Evolutionary conservation across 2,888 invertebrate genomes (phyloP), one percentile per base, ranked within the genome.

Genomic region (Lomographa bimaculata): DNA sequence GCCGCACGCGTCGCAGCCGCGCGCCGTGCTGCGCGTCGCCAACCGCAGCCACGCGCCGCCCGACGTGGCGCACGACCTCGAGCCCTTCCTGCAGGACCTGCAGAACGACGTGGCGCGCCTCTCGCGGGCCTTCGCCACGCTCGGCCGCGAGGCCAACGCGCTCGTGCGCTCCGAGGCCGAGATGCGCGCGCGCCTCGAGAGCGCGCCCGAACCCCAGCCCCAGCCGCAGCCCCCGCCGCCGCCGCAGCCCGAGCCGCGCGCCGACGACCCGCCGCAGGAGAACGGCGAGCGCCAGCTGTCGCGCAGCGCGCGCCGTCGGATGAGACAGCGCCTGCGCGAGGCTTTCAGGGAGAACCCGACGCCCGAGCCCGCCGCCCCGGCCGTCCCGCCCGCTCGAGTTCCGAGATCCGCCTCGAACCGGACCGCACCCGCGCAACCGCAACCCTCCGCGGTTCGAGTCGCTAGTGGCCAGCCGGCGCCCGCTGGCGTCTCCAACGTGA

Each of bases 1-100:
- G 26, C 48, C 64, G 19, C 58, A 60, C 17, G 68, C 65, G 40
- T 54, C 71, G n/a, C 78, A 74, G 59, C 87, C 87, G 25, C 79
- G 86, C 32, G 82, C 79, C 46, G 79, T 87, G 11, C 58, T 87
- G 46, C 80, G 87, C 39, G 79, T 87, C 39, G 87, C 87, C 37
- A 78, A 65, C 53, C 80, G 86, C 43, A 76, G 74, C 42, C 59
- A 54, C 54, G 57, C 55, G 18, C 36, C 30, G 34, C 52, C 45
- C 7, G 54, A 60, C 10, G 52, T 57, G 24, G 42, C 68, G 0
- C 66, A 70, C 29, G 68, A 71, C 39, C 54, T 79, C 4, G 76
- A 77, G 46, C 79, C 79, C 5, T 74, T 77, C 53, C 57, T 83
- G 7, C 81, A 79, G 38, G 79, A 74, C 38, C 57, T 87, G 16